These are phyloP conservation scores for Rutpela maculata DNA, from an alignment of 2,888 invertebrate genomes.

Conservation along the genomic window DNA sequence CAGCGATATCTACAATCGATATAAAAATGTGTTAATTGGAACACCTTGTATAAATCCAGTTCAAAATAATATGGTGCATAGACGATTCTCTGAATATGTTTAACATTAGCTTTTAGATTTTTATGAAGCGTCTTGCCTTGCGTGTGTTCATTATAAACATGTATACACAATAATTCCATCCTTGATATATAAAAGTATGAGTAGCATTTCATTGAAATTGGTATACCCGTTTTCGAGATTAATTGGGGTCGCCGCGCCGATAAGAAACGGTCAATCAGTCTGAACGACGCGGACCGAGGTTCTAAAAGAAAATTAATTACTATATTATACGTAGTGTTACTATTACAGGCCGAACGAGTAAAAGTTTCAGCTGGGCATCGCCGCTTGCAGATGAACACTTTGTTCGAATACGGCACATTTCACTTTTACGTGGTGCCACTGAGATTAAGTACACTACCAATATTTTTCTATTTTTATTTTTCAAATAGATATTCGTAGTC, in stretches of 20 bases:
- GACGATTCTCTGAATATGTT: not conserved
- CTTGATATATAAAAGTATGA: not conserved
- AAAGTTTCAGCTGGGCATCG: no score
- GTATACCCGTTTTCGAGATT: not conserved
- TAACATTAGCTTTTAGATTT: not conserved
- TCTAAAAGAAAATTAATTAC: no score
- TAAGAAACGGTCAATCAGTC: not conserved
- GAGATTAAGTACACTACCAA: no score
- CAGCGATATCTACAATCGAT: no score
- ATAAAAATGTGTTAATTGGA: not conserved
- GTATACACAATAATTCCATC: not conserved
- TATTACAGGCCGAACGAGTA: no score
- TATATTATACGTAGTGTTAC: no score
- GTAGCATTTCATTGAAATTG: not conserved
- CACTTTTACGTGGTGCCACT: no score
- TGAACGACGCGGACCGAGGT: not conserved
- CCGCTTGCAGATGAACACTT: no score
- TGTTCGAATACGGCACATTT: no score
- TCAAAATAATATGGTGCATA: not conserved
- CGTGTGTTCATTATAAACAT: not conserved
- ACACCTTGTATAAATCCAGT: not conserved
- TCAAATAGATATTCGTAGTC: no score
- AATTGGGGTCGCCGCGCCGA: not conserved
- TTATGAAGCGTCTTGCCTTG: not conserved
- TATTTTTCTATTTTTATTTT: no score